Conservation (phyloP, 2,888 invertebrate species). For the Priocnemis perturbator region DNA sequence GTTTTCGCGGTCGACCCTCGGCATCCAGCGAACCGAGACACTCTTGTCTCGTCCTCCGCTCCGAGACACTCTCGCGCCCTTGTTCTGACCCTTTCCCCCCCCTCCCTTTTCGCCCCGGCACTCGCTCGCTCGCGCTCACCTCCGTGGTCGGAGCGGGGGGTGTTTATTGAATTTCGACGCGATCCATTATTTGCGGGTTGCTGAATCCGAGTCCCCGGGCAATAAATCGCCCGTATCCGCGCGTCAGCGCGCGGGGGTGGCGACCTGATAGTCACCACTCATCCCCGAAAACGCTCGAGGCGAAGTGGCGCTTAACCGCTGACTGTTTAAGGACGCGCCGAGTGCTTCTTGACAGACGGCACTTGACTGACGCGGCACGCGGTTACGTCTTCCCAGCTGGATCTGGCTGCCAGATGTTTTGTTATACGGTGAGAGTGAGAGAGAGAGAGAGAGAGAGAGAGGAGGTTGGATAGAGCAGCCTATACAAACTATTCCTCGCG, state of each 20-base stretch:
- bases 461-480: too few relatives aligned
- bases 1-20: slow-evolving; percentile 29
- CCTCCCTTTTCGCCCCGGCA: neutral
- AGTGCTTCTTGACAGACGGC: slow-evolving; percentile 6
- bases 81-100: neutral
- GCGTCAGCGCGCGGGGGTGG: neutral
- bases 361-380: neutral
- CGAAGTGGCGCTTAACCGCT: slow-evolving; percentile 12
- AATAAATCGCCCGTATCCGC: slow-evolving; percentile 33
- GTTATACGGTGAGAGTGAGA: neutral
- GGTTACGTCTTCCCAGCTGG: neutral
- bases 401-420: neutral
- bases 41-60: slow-evolving; percentile 3
- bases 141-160: slow-evolving; percentile 1
- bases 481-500: too few relatives aligned
- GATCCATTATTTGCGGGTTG: slow-evolving; percentile 41
- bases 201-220: slow-evolving; percentile 30
- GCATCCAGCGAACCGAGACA: slow-evolving; percentile 25
- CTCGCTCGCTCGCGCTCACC: neutral
- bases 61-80: neutral
- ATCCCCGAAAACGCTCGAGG: slow-evolving; percentile 12
- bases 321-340: slow-evolving; percentile 14
- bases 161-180: slow-evolving; percentile 42
- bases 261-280: slow-evolving; percentile 1
- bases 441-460: too few relatives aligned